Evolutionary conservation across 1,140 invertebrate species (phyloP), one percentile per base, ranked within the genome.

Genomic region (Rhynchophorus ferrugineus): DNA sequence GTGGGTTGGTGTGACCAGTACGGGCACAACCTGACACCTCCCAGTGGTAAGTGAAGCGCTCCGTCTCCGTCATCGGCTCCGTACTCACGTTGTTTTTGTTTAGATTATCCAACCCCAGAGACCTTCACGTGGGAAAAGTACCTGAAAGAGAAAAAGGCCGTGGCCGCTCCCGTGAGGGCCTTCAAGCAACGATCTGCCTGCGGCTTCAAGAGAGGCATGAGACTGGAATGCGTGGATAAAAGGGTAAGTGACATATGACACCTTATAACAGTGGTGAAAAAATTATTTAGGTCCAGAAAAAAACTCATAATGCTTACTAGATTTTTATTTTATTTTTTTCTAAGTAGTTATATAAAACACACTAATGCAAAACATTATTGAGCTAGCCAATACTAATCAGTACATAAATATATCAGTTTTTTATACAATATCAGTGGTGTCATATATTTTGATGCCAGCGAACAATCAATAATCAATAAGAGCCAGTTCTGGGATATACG

Each of bases 1-100:
- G 83, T 95, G 9, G 89, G 91, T 42, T 95, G 91, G 90, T 94
- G 91, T 66, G 79, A 87, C 60, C 80, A 89, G 39, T 85, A 89
- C 65, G 84, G 82, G 3, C 78, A 84, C 50, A 72, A 78, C 43
- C 73, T 97, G 3, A 91, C 89, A 17, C 87, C 91, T 13, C 94
- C 94, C 6, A 90, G 91, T 68, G 84, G 84, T 87, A 66, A 80
- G 76, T 74, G 35, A 39, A 24, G 13, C 13, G 17, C 35, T n/a
- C n/a, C n/a, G n/a, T n/a, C n/a, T n/a, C n/a, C n/a, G n/a, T n/a
- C n/a, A n/a, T n/a, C 3, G 11, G 19, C 6, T 41, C 6, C 7
- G 16, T 18, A 9, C 22, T 44, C 11, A 16, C 11, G 5, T 19
- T 21, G 11, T 3, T 36, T 44, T 47, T 38, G 67, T 63, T 37